Base-by-base conservation (phyloP, 2,888 invertebrate species). In the Drosophila sordidula region DNA sequence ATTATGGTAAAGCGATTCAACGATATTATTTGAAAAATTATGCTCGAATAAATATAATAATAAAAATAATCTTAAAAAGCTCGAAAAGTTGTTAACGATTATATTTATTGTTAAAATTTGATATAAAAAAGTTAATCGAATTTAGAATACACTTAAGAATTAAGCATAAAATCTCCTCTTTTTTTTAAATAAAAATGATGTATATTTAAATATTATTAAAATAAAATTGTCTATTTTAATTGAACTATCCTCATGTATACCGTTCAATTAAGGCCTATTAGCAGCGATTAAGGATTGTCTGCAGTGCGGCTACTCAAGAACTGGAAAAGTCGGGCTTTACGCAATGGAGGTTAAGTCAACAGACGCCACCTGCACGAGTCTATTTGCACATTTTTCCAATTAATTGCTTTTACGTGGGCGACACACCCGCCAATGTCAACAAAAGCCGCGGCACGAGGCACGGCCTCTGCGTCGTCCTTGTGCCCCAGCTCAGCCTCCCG, bases 301-400 rank as follows among this genome's bases (percentile, higher is more conserved):
- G 59, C 50, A 41, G n/a, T 14, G 14, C 9, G 6, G 26, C 58
- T 18, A 44, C 46, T 58, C 39, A 44, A 39, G 50, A 39, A 38
- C 75, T 39, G 45, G n/a, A n/a, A 39, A 55, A 58, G 55, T 56
- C 41, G 39, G 36, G 34, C 41, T 16, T 58, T 59, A 26, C 54
- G 67, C 59, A 75, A 75, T 75, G 56, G 67, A 79, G 85, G 88
- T 85, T 87, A 84, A 82, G 88, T 76, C 83, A 72, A 87, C 80
- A 73, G 72, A 61, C 41, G 76, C 66, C 75, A 75, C 72, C 77
- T 76, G 77, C 72, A 67, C 56, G 56, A 67, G 78, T 83, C 75
- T 85, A 85, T 85, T 85, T 85, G 87, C 84, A 73, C 87, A 86
- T 88, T 87, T 85, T 85, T 86, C 87, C 85, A 86, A 86, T 88